Conservation (phyloP, 2,888 invertebrate genomes). For the Lucinisca nassula region DNA sequence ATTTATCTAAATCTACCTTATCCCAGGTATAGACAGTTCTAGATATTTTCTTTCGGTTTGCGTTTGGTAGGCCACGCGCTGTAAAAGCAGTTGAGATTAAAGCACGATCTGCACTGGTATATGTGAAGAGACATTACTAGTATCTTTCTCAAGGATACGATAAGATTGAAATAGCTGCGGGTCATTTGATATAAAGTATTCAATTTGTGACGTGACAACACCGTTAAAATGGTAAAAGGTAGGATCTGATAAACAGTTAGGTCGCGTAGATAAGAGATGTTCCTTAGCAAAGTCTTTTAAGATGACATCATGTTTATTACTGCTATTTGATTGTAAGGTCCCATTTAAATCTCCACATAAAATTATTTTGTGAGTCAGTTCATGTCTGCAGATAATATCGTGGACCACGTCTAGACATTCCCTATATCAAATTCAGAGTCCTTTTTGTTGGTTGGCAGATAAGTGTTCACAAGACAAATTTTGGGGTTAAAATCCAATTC, state of each 20-base stretch:
- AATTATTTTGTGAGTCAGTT: background rate
- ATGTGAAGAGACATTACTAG: background rate
- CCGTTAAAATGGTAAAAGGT: conserved; percentile 1
- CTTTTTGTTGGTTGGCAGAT: background rate
- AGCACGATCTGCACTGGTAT: background rate
- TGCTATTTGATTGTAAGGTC: background rate
- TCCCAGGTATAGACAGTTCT: background rate
- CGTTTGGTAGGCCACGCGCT: background rate
- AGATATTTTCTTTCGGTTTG: background rate
- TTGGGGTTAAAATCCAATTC: background rate
- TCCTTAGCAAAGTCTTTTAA: background rate
- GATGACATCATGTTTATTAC: background rate
- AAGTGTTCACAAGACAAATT: background rate
- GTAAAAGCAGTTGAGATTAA: background rate
- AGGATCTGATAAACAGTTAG: background rate
- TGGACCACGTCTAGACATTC: background rate
- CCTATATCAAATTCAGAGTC: background rate
- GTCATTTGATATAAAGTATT: background rate
- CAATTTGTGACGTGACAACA: background rate
- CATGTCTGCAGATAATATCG: background rate
- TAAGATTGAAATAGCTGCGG: background rate
- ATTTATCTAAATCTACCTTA: no score
- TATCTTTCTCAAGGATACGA: background rate
- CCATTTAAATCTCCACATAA: background rate
- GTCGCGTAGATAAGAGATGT: background rate